Percentiles rank a stretch among this genome's conserved stretches.
Evolutionary conservation across 2,888 invertebrate genomes (phyloP).

Genomic region (Lobophora halterata): DNA sequence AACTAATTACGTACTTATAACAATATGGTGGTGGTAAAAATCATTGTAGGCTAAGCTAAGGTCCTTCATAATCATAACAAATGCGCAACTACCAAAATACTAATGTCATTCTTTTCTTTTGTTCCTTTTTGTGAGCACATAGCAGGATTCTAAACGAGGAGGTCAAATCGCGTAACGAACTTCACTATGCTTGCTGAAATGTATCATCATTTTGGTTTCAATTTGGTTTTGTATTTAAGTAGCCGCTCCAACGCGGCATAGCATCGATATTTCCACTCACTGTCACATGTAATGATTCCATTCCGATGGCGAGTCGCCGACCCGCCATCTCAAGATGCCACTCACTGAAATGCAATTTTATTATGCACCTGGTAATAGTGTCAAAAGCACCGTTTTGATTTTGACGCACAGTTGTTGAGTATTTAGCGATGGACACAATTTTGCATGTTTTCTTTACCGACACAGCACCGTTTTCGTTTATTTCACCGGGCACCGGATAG

Average conservation of each 20-base stretch:
- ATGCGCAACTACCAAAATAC: slow-evolving; percentile 53
- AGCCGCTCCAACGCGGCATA: slow-evolving; percentile 53
- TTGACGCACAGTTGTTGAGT: slow-evolving; percentile 81
- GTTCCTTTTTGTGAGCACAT: slow-evolving; percentile 75
- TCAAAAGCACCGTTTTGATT: slow-evolving; percentile 81
- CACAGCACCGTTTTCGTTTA: slow-evolving; percentile 79
- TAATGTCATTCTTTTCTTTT: slow-evolving; percentile 76
- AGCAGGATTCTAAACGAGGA: slow-evolving; percentile 79
- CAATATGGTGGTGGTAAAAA: slow-evolving; percentile 57
- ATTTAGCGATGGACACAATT: slow-evolving; percentile 80
- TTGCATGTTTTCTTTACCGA: slow-evolving; percentile 79
- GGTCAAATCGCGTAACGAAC: slow-evolving; percentile 75
- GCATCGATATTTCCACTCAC: slow-evolving; percentile 80
- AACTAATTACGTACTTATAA: slow-evolving; percentile 33
- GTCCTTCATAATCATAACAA: slow-evolving; percentile 39
- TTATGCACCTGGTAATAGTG: slow-evolving; percentile 77
- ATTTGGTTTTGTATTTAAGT: too few relatives aligned
- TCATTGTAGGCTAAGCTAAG: slow-evolving; percentile 39
- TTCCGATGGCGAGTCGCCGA: slow-evolving; percentile 55
- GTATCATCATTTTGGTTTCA: slow-evolving; percentile 57
- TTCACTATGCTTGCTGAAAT: slow-evolving; percentile 75
- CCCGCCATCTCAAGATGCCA: slow-evolving; percentile 72
- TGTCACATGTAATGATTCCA: slow-evolving; percentile 86
- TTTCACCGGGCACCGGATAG: slow-evolving; percentile 78
- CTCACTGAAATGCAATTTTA: slow-evolving; percentile 81